Base-by-base conservation (phyloP, 1,140 invertebrate genomes). In the Zeugodacus cucurbitae region DNA sequence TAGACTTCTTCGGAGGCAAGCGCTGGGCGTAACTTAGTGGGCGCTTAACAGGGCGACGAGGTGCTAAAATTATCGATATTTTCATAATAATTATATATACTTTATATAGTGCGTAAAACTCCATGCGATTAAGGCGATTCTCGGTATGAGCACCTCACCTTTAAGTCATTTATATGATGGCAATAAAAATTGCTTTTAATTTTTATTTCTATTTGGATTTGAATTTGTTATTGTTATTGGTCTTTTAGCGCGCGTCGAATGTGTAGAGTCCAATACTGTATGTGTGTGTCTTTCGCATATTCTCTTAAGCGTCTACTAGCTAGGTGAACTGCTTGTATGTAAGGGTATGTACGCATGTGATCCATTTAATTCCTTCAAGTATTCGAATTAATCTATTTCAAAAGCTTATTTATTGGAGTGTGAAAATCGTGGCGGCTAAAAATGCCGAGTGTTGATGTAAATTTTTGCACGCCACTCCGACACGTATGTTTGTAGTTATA, bases 401-500 rank as follows among this genome's bases (percentile, higher is more conserved):
- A 74, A 74, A 3, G 34, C 17, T 74, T 74, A 74, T 74, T 37
- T 41, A 74, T 74, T 74, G 67, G 34, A 74, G 67, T 74, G 67
- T 41, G 67, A 74, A 74, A 37, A 74, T 37, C 34, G 32, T 8
- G 67, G 67, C 3, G 34, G 6, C 5, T 20, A 74, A 74, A 74
- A 41, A 74, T 74, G 17, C 34, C 17, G 20, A 32, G 34, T 41
- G 67, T 67, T 74, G 67, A 74, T 74, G 67, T 74, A 74, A 37
- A 74, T 74, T 32, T 37, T 41, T 74, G 22, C 32, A 32, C 67
- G 32, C 14, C 67, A n/a, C 14, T 10, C 5, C 22, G 14, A 14
- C 14, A 67, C n/a, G 14, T 20, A 4, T 48, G 14, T 48, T 3
- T 3, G 5, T 17, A 54, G 3, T 4, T 54, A 54, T 54, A 2